These are phyloP conservation scores for Tinamus major DNA, from an alignment of 2,797 vertebrate genomes.

Conservation along the genomic window DNA sequence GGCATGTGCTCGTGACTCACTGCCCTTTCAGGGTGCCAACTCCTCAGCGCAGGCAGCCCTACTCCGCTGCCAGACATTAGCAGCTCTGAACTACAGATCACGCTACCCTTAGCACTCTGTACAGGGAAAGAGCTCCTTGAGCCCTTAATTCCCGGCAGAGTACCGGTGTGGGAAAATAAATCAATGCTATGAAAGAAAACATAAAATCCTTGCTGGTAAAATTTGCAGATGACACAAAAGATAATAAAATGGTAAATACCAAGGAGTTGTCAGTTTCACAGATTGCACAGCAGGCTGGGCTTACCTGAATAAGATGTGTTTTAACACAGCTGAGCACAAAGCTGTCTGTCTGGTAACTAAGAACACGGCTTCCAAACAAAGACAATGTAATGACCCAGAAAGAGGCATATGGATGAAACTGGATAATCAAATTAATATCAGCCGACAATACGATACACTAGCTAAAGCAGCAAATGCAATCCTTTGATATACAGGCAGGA, in stretches of 20 bases:
- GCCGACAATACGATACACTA: background rate
- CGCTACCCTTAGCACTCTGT: background rate
- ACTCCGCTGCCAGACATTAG: constrained; percentile 55
- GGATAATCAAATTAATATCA: constrained; percentile 59
- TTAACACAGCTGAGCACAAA: constrained; percentile 60
- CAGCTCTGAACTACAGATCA: constrained; percentile 67
- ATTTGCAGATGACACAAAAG: constrained; percentile 71
- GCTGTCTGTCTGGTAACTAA: constrained; percentile 49
- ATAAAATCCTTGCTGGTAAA: constrained; percentile 65
- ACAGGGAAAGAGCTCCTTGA: constrained; percentile 37
- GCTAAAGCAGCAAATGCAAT: background rate
- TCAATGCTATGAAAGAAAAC: constrained; percentile 66
- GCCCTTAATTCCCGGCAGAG: constrained; percentile 41
- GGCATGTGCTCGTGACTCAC: constrained; percentile 30
- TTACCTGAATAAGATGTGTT: constrained; percentile 62
- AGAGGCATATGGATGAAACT: constrained; percentile 10
- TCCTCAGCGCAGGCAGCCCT: constrained; percentile 54
- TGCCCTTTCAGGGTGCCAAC: constrained; percentile 42
- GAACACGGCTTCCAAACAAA: constrained; percentile 46
- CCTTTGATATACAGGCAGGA: background rate
- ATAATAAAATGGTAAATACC: constrained; percentile 70
- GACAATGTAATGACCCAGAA: constrained; percentile 21
- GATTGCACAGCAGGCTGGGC: constrained; percentile 43
- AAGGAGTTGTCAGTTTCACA: constrained; percentile 44
- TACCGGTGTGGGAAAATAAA: constrained; percentile 53